Conservation (phyloP, 2,888 invertebrate genomes). For the Apodemia mormo region DNA sequence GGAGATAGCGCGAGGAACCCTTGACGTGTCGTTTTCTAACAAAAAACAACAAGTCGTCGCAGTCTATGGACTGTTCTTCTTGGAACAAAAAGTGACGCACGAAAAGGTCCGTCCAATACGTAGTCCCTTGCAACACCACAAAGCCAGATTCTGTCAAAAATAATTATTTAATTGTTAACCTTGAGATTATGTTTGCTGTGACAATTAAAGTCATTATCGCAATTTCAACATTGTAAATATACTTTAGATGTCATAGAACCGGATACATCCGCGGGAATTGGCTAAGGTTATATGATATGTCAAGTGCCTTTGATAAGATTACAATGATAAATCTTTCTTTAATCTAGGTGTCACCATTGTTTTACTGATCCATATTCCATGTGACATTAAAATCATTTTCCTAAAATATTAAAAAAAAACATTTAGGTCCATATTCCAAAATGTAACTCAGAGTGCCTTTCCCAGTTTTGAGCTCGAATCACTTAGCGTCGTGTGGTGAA, state of each 20-base stretch:
- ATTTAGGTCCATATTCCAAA: too few species aligned
- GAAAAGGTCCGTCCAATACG: constrained; percentile 98
- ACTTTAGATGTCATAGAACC: constrained; percentile 7
- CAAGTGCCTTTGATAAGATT: constrained; percentile 22
- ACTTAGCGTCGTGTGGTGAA: too few species aligned
- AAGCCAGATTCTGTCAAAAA: constrained; percentile 89
- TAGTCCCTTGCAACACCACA: constrained; percentile 95
- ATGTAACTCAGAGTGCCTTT: too few species aligned
- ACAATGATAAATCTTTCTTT: not conserved
- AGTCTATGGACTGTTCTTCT: constrained; percentile 93
- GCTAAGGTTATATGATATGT: constrained; percentile 16
- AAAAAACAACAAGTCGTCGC: constrained; percentile 97
- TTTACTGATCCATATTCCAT: not conserved
- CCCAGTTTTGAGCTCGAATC: too few species aligned
- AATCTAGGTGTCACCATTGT: not conserved
- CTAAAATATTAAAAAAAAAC: not conserved
- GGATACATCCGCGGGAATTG: not conserved
- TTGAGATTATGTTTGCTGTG: constrained; percentile 4
- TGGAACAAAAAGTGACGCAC: constrained; percentile 96
- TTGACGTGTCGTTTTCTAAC: constrained; percentile 95
- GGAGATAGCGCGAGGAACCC: constrained; percentile 92
- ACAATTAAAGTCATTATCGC: not conserved
- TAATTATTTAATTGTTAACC: not conserved
- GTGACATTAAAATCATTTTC: not conserved
- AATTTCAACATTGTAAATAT: constrained; percentile 4